Conservation (phyloP, 2,797 vertebrate genomes). For the Fratercula arctica region DNA sequence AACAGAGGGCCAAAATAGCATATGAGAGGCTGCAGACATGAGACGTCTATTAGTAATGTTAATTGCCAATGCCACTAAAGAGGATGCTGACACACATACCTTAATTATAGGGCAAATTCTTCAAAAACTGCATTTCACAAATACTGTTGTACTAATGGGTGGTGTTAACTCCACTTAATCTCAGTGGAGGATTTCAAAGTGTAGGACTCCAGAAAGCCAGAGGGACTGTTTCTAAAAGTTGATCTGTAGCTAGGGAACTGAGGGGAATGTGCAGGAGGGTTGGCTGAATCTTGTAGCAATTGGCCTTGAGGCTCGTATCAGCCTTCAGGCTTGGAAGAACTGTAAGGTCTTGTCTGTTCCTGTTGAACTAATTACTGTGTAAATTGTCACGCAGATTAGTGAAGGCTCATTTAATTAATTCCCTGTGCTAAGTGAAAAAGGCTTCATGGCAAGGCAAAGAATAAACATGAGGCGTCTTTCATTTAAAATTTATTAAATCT, state of each 20-base stretch:
- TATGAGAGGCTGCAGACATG: neutral
- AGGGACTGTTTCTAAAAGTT: neutral
- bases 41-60: slow-evolving; percentile 48
- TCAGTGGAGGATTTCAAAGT: slow-evolving; percentile 14
- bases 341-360: slow-evolving; percentile 64
- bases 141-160: slow-evolving; percentile 9
- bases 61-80: slow-evolving; percentile 27
- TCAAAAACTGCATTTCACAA: slow-evolving; percentile 37
- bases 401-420: slow-evolving; percentile 64
- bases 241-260: neutral
- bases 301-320: neutral
- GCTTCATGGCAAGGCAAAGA: neutral
- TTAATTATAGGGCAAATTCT: slow-evolving; percentile 63
- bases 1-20: neutral
- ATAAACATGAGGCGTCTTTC: neutral
- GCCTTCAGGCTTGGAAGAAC: slow-evolving; percentile 44
- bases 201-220: neutral
- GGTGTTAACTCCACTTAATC: neutral
- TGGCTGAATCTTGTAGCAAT: neutral
- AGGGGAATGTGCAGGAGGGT: neutral
- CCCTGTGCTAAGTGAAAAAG: neutral
- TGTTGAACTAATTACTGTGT: slow-evolving; percentile 68
- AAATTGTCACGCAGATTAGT: slow-evolving; percentile 49
- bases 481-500: slow-evolving; percentile 24
- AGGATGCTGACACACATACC: slow-evolving; percentile 49